phyloP scores from a whole-genome alignment of 2,113 vertebrate genomes.

The Columba livia region DNA sequence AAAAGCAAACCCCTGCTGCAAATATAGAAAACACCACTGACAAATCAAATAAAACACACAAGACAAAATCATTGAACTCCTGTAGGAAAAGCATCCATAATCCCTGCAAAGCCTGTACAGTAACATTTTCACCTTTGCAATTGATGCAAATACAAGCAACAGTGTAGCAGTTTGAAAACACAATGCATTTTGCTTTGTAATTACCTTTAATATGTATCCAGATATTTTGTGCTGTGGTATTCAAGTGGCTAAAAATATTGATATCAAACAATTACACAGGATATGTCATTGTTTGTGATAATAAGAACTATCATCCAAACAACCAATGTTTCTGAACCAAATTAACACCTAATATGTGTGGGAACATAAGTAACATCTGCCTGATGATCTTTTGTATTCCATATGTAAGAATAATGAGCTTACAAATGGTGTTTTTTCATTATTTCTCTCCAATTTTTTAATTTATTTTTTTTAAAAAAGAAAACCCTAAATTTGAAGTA shows the following conservation, averaged over 20 bases:
- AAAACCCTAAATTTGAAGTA: not conserved
- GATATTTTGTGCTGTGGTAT: not conserved
- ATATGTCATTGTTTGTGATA: not conserved
- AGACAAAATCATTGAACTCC: not conserved
- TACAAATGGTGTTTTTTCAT: not conserved
- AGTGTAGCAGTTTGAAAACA: not conserved
- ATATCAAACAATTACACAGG: not conserved
- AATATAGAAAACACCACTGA: not conserved
- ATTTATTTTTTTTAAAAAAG: not conserved
- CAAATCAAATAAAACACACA: not conserved
- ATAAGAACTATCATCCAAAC: not conserved
- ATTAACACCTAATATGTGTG: not conserved
- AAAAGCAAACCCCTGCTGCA: not conserved
- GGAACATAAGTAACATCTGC: not conserved
- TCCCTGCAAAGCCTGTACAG: not conserved
- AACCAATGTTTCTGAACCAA: not conserved
- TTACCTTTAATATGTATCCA: not conserved
- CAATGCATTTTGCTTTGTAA: not conserved
- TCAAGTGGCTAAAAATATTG: not conserved
- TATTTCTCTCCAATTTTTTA: not conserved
- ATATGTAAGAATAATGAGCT: not conserved
- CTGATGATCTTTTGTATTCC: not conserved
- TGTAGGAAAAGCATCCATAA: not conserved
- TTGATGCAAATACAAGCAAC: not conserved
- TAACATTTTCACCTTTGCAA: not conserved